Evolutionary conservation across 2,888 invertebrate genomes (phyloP), one percentile per base, ranked within the genome.

Genomic region (Microctonus brassicae): DNA sequence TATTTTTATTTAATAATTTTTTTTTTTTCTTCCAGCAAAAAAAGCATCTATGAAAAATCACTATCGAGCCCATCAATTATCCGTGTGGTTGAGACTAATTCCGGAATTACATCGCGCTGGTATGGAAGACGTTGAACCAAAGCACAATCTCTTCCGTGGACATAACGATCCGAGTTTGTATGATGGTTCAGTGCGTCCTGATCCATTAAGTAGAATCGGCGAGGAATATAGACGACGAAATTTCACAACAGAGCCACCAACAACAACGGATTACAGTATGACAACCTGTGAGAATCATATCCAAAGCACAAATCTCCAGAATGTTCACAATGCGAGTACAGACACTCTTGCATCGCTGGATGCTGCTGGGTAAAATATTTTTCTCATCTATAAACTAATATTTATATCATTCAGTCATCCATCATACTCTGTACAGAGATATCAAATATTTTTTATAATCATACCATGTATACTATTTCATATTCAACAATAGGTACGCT

Each of bases 61-160:
- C 89, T 98, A 96, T 89, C 91, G 97, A 62, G 97, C 97, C 1
- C 97, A 97, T 88, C 97, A 97, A 85, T 90, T 98, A 63, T 97
- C 97, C 60, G 95, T 98, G 57, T 98, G 98, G 98, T 89, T 97
- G 9, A 94, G 97, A 6, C 91, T 98, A 7, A 95, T 98, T 60
- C 98, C 98, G 0, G 97, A 97, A 86, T 90, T 96, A 0, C 95
- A 96, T 85, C 90, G 95, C 67, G 94, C 95, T 0, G 95, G 95
- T 3, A 95, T 95, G 95, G 95, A 95, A 82, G 95, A 95, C 87
- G 95, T 95, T 9, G 94, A 94, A 55, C 93, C 94, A 0, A 90
- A 94, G 60, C 96, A 97, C 89, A 97, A 97, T 88, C 91, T 97
- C 77, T 95, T 97, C 88, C 92, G 94, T 78, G 94, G 96, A 88